Evolutionary conservation across 1,140 invertebrate genomes (phyloP), one percentile per base, ranked within the genome.

Genomic region (Sycobia sp.): DNA sequence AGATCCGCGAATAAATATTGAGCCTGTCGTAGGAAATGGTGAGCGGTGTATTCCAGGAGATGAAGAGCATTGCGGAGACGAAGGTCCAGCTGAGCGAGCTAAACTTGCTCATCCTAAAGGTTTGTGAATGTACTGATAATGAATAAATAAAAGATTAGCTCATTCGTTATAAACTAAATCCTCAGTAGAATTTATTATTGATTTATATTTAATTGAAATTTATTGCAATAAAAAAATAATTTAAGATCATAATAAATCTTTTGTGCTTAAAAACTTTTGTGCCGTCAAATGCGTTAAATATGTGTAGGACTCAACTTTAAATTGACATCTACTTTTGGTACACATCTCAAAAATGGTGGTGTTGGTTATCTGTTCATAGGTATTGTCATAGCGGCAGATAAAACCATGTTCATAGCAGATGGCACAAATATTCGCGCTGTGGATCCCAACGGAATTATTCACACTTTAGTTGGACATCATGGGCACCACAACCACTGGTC

Each of bases 61-160:
- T 73, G 86, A 89, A 68, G 84, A 86, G 29, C 91, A 92, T 59
- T 99, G 97, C 80, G 97, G 97, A 5, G 97, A 99, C 80, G 93
- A 94, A 64, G 91, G 93, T 49, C 88, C 88, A 22, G 96, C 97
- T 8, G 86, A 91, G 22, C 86, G 92, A 63, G 96, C 97, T 4
- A 91, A 95, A 76, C 85, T 99, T 16, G 90, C 93, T 23, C 95
- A 98, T 87, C 96, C 96, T 8, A 99, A 99, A 90, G 96, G 95
- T 85, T 22, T 7, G 47, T n/a, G n/a, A 32, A 32, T 32, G 29
- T 32, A 32, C 29, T 32, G 29, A 32, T 32, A 32, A 32, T 7
- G n/a, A n/a, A n/a, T n/a, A n/a, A n/a, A n/a, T n/a, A n/a, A n/a
- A n/a, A n/a, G n/a, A n/a, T n/a, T n/a, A n/a, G n/a, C n/a, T n/a